These are phyloP conservation scores for Cossypha dichroa DNA, from an alignment of 2,797 vertebrate species.

Conservation along the genomic window DNA sequence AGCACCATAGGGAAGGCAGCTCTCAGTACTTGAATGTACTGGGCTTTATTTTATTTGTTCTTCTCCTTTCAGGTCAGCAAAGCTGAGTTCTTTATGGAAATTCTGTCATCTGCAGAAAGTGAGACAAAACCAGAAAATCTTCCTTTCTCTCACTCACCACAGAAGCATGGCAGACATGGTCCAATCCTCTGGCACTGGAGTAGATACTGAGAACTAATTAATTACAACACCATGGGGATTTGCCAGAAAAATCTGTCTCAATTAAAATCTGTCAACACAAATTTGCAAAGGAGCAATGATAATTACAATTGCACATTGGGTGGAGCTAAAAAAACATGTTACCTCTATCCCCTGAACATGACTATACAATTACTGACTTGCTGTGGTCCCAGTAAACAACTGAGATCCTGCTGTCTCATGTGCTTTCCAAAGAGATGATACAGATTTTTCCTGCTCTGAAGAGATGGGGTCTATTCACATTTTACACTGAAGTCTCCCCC, in stretches of 20 bases:
- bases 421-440: background rate
- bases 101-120: background rate
- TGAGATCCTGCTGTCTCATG: background rate
- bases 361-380: background rate
- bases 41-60: background rate
- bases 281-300: background rate
- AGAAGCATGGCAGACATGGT: background rate
- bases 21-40: background rate
- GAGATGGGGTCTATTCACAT: background rate
- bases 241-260: background rate
- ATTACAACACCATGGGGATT: background rate
- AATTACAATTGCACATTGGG: background rate
- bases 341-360: background rate
- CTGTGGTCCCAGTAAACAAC: background rate
- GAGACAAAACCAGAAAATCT: background rate
- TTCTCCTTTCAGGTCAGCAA: background rate
- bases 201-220: background rate
- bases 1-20: background rate
- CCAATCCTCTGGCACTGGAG: background rate
- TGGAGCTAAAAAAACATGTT: background rate
- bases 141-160: background rate
- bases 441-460: background rate
- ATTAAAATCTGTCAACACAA: background rate
- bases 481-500: background rate
- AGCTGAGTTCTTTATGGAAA: background rate